A percentile compares a stretch with the other conserved stretches of the same genome.
Evolutionary conservation across 2,113 vertebrate species (phyloP).

Genomic region (Ornithorhynchus anatinus): DNA sequence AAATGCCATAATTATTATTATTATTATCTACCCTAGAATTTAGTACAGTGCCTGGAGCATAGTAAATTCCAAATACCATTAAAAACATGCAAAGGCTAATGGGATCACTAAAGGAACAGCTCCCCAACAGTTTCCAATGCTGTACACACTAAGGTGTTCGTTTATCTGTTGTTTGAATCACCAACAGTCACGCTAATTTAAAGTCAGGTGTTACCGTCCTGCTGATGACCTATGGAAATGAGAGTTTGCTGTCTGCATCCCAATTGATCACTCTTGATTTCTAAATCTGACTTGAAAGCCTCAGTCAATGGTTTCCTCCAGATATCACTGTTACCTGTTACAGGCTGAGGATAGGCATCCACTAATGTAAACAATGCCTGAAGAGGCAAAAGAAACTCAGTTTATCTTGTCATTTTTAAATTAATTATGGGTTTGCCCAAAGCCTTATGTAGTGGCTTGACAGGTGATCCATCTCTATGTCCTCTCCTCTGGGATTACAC

Average conservation of each 20-base stretch:
- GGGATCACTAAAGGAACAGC: neutral
- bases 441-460: neutral
- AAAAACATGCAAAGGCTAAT: too few relatives aligned
- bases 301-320: neutral
- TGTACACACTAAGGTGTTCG: neutral
- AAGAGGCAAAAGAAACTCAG: neutral
- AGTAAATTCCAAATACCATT: too few relatives aligned
- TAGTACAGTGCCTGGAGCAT: too few relatives aligned
- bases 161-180: conserved; percentile 6
- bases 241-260: neutral
- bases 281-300: conserved; percentile 1
- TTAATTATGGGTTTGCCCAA: conserved; percentile 10
- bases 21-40: too few relatives aligned
- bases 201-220: neutral
- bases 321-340: fast-evolving
- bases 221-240: neutral
- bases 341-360: neutral
- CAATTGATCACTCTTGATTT: neutral
- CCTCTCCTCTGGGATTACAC: conserved; percentile 15
- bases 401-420: conserved; percentile 21
- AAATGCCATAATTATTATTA: too few relatives aligned
- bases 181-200: neutral
- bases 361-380: neutral
- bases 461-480: conserved; percentile 24
- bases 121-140: too few relatives aligned